A percentile compares a stretch with the other conserved stretches of the same genome.
phyloP scores from a whole-genome alignment of 2,113 vertebrate species.

The Cavia aperea region DNA sequence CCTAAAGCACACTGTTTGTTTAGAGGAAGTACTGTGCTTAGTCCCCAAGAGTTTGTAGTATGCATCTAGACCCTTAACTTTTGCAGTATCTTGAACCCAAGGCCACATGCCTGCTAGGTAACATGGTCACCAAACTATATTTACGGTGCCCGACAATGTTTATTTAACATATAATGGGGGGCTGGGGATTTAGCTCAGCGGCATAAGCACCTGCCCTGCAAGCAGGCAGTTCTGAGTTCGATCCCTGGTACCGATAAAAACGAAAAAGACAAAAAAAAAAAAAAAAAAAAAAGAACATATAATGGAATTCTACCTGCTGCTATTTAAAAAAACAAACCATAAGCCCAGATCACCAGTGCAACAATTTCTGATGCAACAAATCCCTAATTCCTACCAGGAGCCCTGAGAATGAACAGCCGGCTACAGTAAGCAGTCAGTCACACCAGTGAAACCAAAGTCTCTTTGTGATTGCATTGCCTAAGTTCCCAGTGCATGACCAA shows the following conservation, averaged over 20 bases:
- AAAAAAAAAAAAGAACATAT: not conserved
- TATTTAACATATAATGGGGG: not conserved
- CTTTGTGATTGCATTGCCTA: not conserved
- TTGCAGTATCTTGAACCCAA: not conserved
- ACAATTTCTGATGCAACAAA: not conserved
- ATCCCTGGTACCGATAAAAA: too few relatives aligned
- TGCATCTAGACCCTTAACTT: not conserved
- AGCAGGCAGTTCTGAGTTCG: too few relatives aligned
- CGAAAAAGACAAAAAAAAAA: too few relatives aligned
- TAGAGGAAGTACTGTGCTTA: conserved; percentile 10
- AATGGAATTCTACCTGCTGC: not conserved
- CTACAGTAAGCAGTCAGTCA: not conserved
- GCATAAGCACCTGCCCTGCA: too few relatives aligned
- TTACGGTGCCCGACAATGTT: not conserved
- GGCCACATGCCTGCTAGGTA: not conserved
- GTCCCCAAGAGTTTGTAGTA: not conserved
- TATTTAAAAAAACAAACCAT: conserved; percentile 6
- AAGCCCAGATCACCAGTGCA: not conserved
- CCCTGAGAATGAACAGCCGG: not conserved
- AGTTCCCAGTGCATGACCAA: not conserved
- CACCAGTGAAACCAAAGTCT: not conserved
- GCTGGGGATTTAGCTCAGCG: too few relatives aligned
- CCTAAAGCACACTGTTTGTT: not conserved
- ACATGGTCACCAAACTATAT: not conserved
- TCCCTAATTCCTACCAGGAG: not conserved